Conservation (phyloP, 2,797 vertebrate species). For the Thamnophis elegans region DNA sequence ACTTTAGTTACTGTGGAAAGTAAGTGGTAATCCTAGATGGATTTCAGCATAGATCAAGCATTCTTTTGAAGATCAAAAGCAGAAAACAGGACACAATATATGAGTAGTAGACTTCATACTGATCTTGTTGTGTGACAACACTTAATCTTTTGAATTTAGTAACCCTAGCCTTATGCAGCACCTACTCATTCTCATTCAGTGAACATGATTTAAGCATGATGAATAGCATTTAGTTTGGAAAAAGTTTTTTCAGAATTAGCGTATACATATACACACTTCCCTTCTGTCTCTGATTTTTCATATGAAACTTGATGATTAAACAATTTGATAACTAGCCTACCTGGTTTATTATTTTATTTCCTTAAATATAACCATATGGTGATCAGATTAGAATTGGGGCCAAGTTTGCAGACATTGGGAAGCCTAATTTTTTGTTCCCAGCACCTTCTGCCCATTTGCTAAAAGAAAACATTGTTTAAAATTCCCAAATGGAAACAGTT, state of each 20-base stretch:
- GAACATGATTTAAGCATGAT: not conserved
- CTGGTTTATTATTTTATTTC: not conserved
- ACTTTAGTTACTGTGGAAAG: not conserved
- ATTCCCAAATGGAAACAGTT: not conserved
- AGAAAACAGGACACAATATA: not conserved
- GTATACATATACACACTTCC: not conserved
- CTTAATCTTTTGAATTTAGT: not conserved
- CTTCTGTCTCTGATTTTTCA: not conserved
- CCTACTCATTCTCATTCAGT: not conserved
- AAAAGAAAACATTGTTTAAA: not conserved
- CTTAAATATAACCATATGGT: not conserved
- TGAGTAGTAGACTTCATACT: not conserved
- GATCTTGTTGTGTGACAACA: not conserved
- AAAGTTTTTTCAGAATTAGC: not conserved
- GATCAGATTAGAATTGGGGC: not conserved
- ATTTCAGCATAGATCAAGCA: not conserved
- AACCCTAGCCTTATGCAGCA: not conserved
- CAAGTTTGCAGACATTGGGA: not conserved
- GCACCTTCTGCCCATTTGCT: not conserved
- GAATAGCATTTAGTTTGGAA: not conserved
- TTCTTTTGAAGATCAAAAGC: not conserved
- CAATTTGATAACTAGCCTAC: not conserved
- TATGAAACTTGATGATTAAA: not conserved
- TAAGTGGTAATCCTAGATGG: not conserved
- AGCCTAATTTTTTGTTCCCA: not conserved